phyloP scores from a whole-genome alignment of 2,888 invertebrate genomes.

The Germaria angustata region DNA sequence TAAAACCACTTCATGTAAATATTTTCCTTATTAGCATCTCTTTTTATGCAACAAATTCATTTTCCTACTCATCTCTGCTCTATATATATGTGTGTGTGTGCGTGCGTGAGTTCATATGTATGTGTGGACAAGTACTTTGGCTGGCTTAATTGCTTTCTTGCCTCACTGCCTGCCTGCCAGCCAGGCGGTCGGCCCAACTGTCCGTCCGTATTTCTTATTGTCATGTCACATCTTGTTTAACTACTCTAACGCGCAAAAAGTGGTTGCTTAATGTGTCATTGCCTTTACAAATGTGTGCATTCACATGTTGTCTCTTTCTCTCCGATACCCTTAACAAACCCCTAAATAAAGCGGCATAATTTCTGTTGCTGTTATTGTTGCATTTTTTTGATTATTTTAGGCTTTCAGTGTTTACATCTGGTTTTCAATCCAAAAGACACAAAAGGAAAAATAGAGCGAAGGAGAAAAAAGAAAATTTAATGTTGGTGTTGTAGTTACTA shows the following conservation, averaged over 20 bases:
- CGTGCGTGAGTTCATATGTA: background rate
- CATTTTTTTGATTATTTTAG: background rate
- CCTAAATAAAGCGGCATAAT: conserved; percentile 63
- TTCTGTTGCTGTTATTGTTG: conserved; percentile 47
- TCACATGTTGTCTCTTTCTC: conserved; percentile 46
- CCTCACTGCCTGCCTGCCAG: background rate
- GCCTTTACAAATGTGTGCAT: conserved; percentile 38
- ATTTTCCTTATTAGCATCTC: conserved; percentile 40
- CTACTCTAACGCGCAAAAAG: conserved; percentile 63
- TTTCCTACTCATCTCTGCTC: conserved; percentile 28
- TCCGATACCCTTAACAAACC: conserved; percentile 55
- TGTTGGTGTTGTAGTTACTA: conserved; percentile 5
- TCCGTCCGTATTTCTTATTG: conserved; percentile 6
- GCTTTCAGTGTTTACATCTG: conserved; percentile 62
- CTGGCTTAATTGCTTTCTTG: conserved; percentile 14
- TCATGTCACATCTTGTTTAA: conserved; percentile 28
- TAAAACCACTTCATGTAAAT: background rate
- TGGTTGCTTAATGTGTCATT: conserved; percentile 64
- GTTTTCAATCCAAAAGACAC: conserved; percentile 23
- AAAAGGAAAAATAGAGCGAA: background rate
- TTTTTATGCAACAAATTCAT: conserved; percentile 36
- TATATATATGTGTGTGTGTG: background rate
- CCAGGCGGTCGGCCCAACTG: background rate
- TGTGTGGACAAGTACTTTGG: background rate
- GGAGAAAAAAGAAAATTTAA: conserved; percentile 11